phyloP scores from a whole-genome alignment of 2,888 invertebrate genomes.

The Caenorhabditis wallacei region DNA sequence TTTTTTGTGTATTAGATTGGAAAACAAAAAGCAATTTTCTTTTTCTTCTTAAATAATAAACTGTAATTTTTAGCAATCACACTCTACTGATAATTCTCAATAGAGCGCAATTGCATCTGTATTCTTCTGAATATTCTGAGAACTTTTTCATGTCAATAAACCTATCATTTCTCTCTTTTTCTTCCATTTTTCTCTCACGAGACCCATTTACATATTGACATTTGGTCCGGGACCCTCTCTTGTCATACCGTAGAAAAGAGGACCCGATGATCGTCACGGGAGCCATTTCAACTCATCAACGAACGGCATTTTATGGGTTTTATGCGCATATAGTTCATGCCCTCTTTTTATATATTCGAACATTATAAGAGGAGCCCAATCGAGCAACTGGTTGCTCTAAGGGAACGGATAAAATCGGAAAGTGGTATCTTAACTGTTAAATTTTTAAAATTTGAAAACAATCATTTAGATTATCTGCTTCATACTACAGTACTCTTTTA shows the following conservation, averaged over 20 bases:
- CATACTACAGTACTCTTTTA: too few relatives aligned
- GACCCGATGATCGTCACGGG: constrained; percentile 56
- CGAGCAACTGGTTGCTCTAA: too few relatives aligned
- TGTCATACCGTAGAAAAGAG: constrained; percentile 41
- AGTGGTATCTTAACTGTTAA: too few relatives aligned
- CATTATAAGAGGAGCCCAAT: constrained; percentile 20
- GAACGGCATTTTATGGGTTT: constrained; percentile 52
- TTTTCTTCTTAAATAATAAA: neutral
- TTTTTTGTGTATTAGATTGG: neutral
- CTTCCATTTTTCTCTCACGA: constrained; percentile 7
- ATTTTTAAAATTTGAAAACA: too few relatives aligned
- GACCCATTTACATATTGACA: constrained; percentile 59
- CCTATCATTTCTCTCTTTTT: neutral
- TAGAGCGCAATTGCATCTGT: neutral
- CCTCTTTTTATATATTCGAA: constrained; percentile 61
- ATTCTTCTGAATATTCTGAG: neutral
- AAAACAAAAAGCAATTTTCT: too few relatives aligned
- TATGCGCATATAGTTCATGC: constrained; percentile 66
- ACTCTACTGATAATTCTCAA: neutral
- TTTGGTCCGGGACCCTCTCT: constrained; percentile 28
- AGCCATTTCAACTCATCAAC: constrained; percentile 64
- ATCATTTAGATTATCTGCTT: too few relatives aligned
- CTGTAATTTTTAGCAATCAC: neutral
- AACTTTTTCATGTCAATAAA: constrained; percentile 12
- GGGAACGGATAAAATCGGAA: too few relatives aligned